Conservation (phyloP, 1,140 invertebrate genomes). For the Bombus confusus region DNA sequence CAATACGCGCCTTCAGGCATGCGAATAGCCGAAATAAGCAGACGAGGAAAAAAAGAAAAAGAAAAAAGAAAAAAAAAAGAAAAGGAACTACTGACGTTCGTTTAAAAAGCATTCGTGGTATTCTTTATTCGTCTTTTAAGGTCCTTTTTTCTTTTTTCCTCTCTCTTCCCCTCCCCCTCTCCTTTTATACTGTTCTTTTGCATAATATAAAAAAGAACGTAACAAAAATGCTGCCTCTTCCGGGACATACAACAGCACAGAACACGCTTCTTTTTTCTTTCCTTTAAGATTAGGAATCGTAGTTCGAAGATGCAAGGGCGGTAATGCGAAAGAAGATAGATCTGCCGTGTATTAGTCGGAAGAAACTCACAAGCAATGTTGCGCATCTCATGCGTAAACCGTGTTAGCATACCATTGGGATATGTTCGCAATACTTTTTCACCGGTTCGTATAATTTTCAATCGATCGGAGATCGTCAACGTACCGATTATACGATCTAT, state of each 20-base stretch:
- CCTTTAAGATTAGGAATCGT: neutral
- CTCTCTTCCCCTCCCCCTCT: neutral
- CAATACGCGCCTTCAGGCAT: neutral
- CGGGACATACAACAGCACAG: neutral
- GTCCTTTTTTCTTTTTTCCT: slow-evolving; percentile 38
- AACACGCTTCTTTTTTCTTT: neutral
- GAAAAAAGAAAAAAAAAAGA: neutral
- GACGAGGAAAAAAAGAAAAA: neutral
- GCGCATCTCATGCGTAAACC: neutral
- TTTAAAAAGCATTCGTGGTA: slow-evolving; percentile 29
- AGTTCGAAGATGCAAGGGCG: too few relatives aligned
- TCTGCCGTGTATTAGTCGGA: neutral
- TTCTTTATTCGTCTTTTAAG: slow-evolving; percentile 45
- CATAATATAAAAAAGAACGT: slow-evolving; percentile 39
- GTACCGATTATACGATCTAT: neutral
- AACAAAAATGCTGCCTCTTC: slow-evolving; percentile 27
- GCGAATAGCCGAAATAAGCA: neutral
- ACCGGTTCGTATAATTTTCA: neutral
- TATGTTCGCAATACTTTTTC: slow-evolving; percentile 1
- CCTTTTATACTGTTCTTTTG: slow-evolving; percentile 1
- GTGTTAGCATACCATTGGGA: slow-evolving; percentile 31
- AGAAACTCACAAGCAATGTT: neutral
- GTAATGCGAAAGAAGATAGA: neutral
- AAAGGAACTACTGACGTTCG: neutral
- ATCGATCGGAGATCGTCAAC: neutral